Percentiles rank a stretch among this genome's conserved stretches.
phyloP scores from a whole-genome alignment of 1,140 invertebrate species.

The Pogonognathellus flavescens region DNA sequence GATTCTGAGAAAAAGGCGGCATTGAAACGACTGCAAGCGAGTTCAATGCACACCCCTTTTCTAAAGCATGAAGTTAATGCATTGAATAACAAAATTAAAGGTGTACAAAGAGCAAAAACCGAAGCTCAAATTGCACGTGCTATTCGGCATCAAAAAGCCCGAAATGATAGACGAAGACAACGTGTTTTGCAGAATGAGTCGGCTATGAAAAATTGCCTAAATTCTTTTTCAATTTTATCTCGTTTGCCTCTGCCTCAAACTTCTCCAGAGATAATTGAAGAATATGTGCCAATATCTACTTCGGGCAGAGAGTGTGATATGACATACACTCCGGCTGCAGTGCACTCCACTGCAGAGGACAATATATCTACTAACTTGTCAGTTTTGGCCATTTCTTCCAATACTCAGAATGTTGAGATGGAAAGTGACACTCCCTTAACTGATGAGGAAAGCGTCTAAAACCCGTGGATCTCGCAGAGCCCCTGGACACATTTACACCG shows the following conservation, averaged over 20 bases:
- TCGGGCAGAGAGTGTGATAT: background rate
- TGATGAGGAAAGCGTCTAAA: background rate
- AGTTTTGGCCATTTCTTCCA: background rate
- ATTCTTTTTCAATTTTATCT: background rate
- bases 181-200: background rate
- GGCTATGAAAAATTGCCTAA: background rate
- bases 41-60: background rate
- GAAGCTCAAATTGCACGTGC: background rate
- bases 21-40: background rate
- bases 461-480: background rate
- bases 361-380: background rate
- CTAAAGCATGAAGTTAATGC: background rate
- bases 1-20: background rate
- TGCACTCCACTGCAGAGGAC: background rate
- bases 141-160: background rate
- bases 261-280: background rate
- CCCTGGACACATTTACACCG: background rate
- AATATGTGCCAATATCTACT: background rate
- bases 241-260: background rate
- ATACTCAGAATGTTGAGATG: background rate
- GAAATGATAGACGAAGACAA: background rate
- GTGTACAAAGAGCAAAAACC: background rate
- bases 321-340: background rate
- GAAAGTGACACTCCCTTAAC: background rate
- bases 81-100: background rate